Conservation (phyloP, 2,888 invertebrate genomes). For the Sminthurinus aureus region DNA sequence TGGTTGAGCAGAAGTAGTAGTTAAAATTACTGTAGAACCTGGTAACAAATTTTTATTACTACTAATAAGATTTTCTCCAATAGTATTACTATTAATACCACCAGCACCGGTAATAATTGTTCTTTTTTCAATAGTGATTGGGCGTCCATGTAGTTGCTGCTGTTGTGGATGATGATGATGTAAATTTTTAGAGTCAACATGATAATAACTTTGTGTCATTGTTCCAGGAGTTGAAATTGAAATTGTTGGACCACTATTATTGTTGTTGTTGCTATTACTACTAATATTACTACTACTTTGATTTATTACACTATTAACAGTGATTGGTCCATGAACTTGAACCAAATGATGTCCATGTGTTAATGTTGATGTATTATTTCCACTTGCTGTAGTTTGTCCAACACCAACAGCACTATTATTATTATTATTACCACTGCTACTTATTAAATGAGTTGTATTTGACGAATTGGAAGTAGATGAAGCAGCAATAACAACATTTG, state of each 20-base stretch:
- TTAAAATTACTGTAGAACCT: slow-evolving; percentile 54
- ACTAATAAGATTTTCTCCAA: background rate
- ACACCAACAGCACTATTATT: too few relatives aligned
- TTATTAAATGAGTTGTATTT: slow-evolving; percentile 32
- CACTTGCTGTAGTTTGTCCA: too few relatives aligned
- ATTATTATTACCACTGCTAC: background rate
- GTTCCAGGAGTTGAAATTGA: slow-evolving; percentile 42
- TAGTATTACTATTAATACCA: slow-evolving; percentile 39
- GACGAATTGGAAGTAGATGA: slow-evolving; percentile 38
- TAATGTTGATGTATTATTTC: too few relatives aligned
- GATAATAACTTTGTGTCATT: slow-evolving; percentile 49
- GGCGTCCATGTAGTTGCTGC: slow-evolving; percentile 35
- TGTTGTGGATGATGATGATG: slow-evolving; percentile 18
- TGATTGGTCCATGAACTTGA: slow-evolving; percentile 56
- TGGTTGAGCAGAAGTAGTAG: slow-evolving; percentile 44
- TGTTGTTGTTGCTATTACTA: too few relatives aligned
- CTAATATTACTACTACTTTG: too few relatives aligned
- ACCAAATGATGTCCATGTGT: slow-evolving; percentile 47
- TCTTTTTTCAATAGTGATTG: slow-evolving; percentile 53
- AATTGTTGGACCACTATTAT: slow-evolving; percentile 41
- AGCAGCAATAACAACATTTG: slow-evolving; percentile 52
- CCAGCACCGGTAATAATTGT: too few relatives aligned
- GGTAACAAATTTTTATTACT: slow-evolving; percentile 44
- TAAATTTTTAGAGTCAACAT: slow-evolving; percentile 52
- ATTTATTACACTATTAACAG: slow-evolving; percentile 42